Conservation (phyloP, 2,113 vertebrate species). For the Nipponia nippon region DNA sequence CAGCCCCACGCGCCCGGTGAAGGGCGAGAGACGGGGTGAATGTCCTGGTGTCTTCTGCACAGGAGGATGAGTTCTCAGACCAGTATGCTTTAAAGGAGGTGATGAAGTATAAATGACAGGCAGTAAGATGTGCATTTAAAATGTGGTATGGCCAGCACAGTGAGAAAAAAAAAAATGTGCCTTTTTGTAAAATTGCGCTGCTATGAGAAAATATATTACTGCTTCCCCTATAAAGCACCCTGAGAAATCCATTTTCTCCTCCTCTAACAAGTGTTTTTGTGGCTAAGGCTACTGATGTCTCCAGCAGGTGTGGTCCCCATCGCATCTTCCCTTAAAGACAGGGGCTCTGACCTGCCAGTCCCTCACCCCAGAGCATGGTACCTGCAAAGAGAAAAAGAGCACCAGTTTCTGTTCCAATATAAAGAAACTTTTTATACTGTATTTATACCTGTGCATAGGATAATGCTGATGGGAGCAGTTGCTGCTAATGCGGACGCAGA, state of each 20-base stretch:
- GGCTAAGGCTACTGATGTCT: background rate
- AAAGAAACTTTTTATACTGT: background rate
- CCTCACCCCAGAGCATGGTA: background rate
- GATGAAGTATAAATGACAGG: background rate
- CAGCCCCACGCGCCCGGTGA: rapidly evolving
- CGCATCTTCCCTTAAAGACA: background rate
- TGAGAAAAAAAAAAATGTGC: background rate
- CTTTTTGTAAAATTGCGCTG: background rate
- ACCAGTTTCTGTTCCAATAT: background rate
- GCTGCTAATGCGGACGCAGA: background rate
- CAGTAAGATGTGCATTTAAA: background rate
- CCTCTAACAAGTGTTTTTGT: background rate
- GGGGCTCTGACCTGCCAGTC: too few relatives aligned
- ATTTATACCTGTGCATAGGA: background rate
- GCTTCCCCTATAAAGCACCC: background rate
- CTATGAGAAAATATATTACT: background rate
- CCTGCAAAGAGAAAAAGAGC: too few relatives aligned
- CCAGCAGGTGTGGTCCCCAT: background rate
- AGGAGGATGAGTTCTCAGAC: background rate
- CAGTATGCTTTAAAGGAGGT: background rate
- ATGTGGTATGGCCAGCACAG: background rate
- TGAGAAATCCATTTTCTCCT: background rate
- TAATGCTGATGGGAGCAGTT: rapidly evolving
- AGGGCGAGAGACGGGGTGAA: background rate
- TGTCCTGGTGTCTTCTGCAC: background rate